A percentile compares a stretch with the other conserved stretches of the same genome.
phyloP scores from a whole-genome alignment of 2,888 invertebrate genomes.

The Suillia variegata region DNA sequence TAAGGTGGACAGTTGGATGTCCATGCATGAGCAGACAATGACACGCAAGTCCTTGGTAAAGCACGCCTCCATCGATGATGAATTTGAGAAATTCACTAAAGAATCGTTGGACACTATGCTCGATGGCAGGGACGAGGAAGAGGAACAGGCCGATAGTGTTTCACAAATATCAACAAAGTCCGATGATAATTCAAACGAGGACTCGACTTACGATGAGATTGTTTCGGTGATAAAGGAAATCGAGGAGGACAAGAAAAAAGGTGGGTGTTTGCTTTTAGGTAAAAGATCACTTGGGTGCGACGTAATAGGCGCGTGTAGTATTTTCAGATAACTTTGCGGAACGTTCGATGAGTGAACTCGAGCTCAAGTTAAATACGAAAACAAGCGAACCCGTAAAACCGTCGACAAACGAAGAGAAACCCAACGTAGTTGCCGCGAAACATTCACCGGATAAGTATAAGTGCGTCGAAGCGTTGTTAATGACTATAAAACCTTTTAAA shows the following conservation, averaged over 20 bases:
- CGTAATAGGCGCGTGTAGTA: neutral
- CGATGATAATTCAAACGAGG: conserved; percentile 51
- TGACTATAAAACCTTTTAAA: neutral
- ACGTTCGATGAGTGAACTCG: conserved; percentile 42
- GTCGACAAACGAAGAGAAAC: conserved; percentile 26
- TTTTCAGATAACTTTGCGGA: conserved; percentile 53
- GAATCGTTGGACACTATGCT: conserved; percentile 34
- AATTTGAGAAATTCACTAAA: conserved; percentile 36
- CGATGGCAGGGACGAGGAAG: conserved; percentile 33
- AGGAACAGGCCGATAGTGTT: conserved; percentile 40
- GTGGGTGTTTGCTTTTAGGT: conserved; percentile 31
- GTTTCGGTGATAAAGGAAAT: conserved; percentile 61
- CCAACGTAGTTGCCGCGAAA: neutral
- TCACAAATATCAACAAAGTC: conserved; percentile 49
- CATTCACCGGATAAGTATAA: conserved; percentile 51
- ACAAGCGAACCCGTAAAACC: no score
- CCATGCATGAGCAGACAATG: conserved; percentile 49
- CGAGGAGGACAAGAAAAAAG: conserved; percentile 59
- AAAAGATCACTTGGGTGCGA: neutral
- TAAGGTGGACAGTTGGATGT: conserved; percentile 62
- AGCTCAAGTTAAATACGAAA: conserved; percentile 46
- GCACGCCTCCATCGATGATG: conserved; percentile 6
- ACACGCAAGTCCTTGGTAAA: conserved; percentile 18
- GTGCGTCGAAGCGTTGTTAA: conserved; percentile 28
- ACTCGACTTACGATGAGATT: conserved; percentile 61